Base-by-base conservation (phyloP, 2,888 invertebrate species). In the Lasioglossum calceatum region DNA sequence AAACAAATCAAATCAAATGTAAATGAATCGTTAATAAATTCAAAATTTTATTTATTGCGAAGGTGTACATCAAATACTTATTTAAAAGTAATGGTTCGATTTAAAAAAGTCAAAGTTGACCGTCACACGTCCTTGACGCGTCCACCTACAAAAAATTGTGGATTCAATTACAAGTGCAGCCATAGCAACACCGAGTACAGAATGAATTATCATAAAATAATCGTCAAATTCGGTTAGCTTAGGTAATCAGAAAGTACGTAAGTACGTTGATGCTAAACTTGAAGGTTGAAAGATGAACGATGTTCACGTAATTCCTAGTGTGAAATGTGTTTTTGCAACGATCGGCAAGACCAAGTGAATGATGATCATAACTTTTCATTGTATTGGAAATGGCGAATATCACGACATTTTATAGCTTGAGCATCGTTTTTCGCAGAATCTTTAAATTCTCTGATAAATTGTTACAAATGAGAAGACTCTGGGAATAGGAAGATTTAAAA, bases 301-400 rank as follows among this genome's bases (percentile, higher is more conserved):
- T 16, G n/a, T 42, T 27, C 70, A 36, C 44, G 77, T 36, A 39
- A 72, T 27, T 76, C 32, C 64, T 39, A 44, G 54, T 54, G 72
- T 64, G 27, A 77, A 47, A 32, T 23, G 12, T 61, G 58, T 74
- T 79, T 81, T 58, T 61, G 8, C 23, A 61, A 61, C n/a, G 58
- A 47, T 61, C 39, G 61, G 64, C 61, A 44, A 16, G 73, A n/a
- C 5, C 27, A 61, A 58, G 54, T 81, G 81, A 82, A 77, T 32
- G 77, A 77, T 82, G 72, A 54, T 36, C 77, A 23, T 82, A 67
- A 74, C 58, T 42, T 67, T 74, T 67, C 79, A 27, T 70, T 71
- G 58, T n/a, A 75, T 73, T 39, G 39, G 54, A 19, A 50, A 47
- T 73, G 44, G 14, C 32, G 64, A 61, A 79, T 73, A 39, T 79